Conservation (phyloP, 2,113 vertebrate genomes). For the Trinectes maculatus region DNA sequence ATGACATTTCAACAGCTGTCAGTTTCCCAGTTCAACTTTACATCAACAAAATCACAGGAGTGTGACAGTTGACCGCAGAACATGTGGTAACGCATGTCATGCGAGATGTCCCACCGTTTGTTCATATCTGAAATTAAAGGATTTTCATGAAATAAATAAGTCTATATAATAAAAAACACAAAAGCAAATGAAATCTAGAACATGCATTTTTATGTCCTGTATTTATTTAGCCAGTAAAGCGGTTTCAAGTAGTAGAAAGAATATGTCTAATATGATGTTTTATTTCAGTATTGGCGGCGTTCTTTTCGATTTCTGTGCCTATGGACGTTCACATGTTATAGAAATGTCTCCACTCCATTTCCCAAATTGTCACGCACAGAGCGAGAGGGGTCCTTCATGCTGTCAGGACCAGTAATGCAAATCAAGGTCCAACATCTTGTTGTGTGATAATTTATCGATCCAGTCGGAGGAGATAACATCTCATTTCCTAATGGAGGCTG, state of each 20-base stretch:
- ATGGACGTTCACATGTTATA: slow-evolving; percentile 20
- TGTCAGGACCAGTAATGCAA: slow-evolving; percentile 62
- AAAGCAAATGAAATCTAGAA: slow-evolving; percentile 34
- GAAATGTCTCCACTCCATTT: slow-evolving; percentile 42
- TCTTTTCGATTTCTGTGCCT: slow-evolving; percentile 19
- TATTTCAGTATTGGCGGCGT: slow-evolving; percentile 17
- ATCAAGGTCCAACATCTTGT: slow-evolving; percentile 70
- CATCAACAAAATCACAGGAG: neutral
- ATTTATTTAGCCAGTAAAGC: slow-evolving; percentile 44
- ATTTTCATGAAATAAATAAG: slow-evolving; percentile 16
- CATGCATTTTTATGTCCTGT: slow-evolving; percentile 7
- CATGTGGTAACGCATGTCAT: neutral
- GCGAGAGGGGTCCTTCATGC: slow-evolving; percentile 44
- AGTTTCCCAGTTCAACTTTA: slow-evolving; percentile 32
- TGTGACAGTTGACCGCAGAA: slow-evolving; percentile 8
- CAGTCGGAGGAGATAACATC: slow-evolving; percentile 68
- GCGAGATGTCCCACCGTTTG: slow-evolving; percentile 8
- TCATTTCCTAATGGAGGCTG: slow-evolving; percentile 69
- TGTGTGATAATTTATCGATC: slow-evolving; percentile 73
- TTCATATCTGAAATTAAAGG: slow-evolving; percentile 21
- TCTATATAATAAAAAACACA: slow-evolving; percentile 33
- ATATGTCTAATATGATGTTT: slow-evolving; percentile 18
- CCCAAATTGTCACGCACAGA: slow-evolving; percentile 38
- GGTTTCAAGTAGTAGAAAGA: neutral
- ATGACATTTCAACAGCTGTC: slow-evolving; percentile 44